Percentiles rank a stretch among this genome's conserved stretches.
These are phyloP conservation scores for Galerucella pusilla DNA, from an alignment of 2,888 invertebrate genomes.

Conservation along the genomic window DNA sequence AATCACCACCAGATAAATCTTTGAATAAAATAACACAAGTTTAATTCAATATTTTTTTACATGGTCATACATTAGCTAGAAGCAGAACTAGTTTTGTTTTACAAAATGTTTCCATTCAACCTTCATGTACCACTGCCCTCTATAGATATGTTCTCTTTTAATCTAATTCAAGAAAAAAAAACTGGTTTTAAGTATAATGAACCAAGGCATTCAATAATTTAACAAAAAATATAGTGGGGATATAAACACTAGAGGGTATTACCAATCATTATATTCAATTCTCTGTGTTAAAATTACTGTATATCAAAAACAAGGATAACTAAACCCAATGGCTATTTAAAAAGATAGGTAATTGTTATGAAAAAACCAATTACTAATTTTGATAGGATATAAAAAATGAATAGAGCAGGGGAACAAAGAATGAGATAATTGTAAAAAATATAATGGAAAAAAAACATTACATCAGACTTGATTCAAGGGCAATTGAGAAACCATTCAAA, in stretches of 20 bases:
- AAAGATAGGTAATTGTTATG: background rate
- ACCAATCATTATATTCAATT: background rate
- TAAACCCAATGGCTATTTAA: background rate
- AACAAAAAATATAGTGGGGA: background rate
- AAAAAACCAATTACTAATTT: background rate
- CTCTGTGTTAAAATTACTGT: background rate
- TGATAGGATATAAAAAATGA: background rate
- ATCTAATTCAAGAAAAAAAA: background rate
- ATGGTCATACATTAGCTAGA: background rate
- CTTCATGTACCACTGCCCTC: background rate
- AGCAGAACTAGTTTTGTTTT: background rate
- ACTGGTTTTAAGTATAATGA: background rate
- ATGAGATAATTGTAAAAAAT: background rate
- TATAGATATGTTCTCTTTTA: background rate
- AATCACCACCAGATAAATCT: background rate
- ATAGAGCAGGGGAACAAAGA: background rate
- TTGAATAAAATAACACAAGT: background rate
- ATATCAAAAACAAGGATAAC: background rate
- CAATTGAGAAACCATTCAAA: background rate
- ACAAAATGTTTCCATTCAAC: background rate
- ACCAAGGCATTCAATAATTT: background rate
- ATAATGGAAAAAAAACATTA: background rate
- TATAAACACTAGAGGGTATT: background rate
- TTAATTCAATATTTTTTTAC: background rate
- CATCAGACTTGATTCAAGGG: background rate